Base-by-base conservation (phyloP, 2,797 vertebrate genomes). In the Balearica regulorum region DNA sequence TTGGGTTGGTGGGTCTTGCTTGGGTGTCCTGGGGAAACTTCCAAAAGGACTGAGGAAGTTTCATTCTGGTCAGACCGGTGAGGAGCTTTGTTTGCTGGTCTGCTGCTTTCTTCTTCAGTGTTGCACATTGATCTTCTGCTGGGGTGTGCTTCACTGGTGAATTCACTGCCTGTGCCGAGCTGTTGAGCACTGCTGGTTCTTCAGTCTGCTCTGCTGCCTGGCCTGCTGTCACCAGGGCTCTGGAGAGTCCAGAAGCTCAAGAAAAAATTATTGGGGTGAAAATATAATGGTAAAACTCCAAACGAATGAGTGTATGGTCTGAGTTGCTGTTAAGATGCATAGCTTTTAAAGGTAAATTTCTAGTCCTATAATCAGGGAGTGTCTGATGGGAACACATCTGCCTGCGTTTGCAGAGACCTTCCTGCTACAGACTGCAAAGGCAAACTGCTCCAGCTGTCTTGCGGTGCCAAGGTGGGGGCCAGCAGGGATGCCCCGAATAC, bases 351-450 rank as follows among this genome's bases (percentile, higher is more conserved):
- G n/a, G 41, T 14, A 9, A 13, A 16, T n/a, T 35, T 31, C 31
- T 35, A 8, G 4, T 11, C 4, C 0, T 3, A 1, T 37, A 7
- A 24, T 12, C 2, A 6, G 22, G 43, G 44, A 28, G 25, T 2
- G 24, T 16, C 24, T 60, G 60, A 6, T 60, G 60, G 6, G 44
- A 46, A 16, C n/a, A 3, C 29, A 3, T 15, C 29, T 25, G 16
- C 18, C 31, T 9, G 44, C 26, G 68, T 17, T 16, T 31, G 66
- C 26, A 10, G 68, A 39, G n/a, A 21, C 66, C 39, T 71, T 51
- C 33, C 17, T 4, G 1, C 29, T 12, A 1, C 1, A 14, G 43
- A 3, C 1, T 9, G 21, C 9, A 13, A n/a, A 14, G 20, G 25
- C 11, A 15, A 49, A 26, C 11, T 4, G 39, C 61, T 43, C 3